Percentiles rank a stretch among this genome's conserved stretches.
Evolutionary conservation across 2,888 invertebrate species (phyloP).

Genomic region (Polyploca ridens): DNA sequence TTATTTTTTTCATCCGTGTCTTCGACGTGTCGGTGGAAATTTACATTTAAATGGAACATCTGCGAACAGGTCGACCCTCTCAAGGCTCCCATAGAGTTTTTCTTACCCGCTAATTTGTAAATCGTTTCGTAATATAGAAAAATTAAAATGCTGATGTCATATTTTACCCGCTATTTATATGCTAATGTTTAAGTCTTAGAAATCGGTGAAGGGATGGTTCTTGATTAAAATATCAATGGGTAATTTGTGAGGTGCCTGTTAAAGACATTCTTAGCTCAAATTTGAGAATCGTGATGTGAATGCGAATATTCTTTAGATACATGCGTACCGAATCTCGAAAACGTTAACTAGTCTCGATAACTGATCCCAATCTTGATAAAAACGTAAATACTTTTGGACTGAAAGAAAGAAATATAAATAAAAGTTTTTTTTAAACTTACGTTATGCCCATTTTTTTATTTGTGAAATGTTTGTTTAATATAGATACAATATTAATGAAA

Average conservation of each 20-base stretch:
- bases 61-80: conserved; percentile 79
- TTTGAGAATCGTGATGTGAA: conserved; percentile 53
- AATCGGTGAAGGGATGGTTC: conserved; percentile 59
- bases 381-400: too few species aligned
- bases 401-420: too few species aligned
- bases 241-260: conserved; percentile 64
- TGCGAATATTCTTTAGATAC: conserved; percentile 37
- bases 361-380: too few species aligned
- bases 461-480: too few species aligned
- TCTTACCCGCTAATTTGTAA: conserved; percentile 84
- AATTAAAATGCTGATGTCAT: conserved; percentile 85
- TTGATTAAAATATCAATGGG: conserved; percentile 82
- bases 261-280: conserved; percentile 50
- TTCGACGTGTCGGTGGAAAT: conserved; percentile 73
- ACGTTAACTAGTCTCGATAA: too few species aligned
- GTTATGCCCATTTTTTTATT: too few species aligned
- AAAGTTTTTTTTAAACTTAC: too few species aligned
- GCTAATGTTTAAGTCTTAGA: conserved; percentile 67
- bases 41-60: conserved; percentile 85
- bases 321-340: neutral
- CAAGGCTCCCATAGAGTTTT: conserved; percentile 74
- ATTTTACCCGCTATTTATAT: conserved; percentile 82
- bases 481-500: too few species aligned
- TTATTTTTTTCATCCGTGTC: conserved; percentile 77
- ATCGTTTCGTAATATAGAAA: conserved; percentile 82